Conservation (phyloP, 1,140 invertebrate genomes). For the Meloidogyne hapla region DNA sequence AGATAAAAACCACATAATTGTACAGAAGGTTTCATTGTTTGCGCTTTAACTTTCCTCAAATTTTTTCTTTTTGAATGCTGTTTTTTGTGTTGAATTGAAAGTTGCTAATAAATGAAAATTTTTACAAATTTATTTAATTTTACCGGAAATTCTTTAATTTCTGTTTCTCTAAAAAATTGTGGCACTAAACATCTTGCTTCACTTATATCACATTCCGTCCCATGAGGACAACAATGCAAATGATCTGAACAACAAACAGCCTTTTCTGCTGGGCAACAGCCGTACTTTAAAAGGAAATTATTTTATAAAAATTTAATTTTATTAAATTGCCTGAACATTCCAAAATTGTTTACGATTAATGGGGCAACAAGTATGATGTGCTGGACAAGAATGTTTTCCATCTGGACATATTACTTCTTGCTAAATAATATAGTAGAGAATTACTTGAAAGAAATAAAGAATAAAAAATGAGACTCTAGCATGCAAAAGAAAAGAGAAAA, state of each 20-base stretch:
- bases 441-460: too few species aligned
- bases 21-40: background rate
- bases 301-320: background rate
- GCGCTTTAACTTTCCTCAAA: slow-evolving; percentile 14
- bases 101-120: background rate
- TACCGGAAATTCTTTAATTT: background rate
- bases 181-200: slow-evolving; percentile 20
- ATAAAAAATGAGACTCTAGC: too few species aligned
- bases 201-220: slow-evolving; percentile 46
- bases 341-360: slow-evolving; percentile 16
- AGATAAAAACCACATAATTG: background rate
- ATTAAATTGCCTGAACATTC: background rate
- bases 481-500: too few species aligned
- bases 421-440: background rate
- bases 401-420: slow-evolving; percentile 33
- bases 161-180: background rate
- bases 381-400: slow-evolving; percentile 57
- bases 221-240: slow-evolving; percentile 62
- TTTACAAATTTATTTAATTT: background rate
- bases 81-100: background rate
- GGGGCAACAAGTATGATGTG: slow-evolving; percentile 65
- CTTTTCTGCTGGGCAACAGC: slow-evolving; percentile 65
- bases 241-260: slow-evolving; percentile 63
- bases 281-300: slow-evolving; percentile 47
- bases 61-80: background rate